phyloP scores from a whole-genome alignment of 2,113 vertebrate genomes.

The Forbesichthys agassizii region DNA sequence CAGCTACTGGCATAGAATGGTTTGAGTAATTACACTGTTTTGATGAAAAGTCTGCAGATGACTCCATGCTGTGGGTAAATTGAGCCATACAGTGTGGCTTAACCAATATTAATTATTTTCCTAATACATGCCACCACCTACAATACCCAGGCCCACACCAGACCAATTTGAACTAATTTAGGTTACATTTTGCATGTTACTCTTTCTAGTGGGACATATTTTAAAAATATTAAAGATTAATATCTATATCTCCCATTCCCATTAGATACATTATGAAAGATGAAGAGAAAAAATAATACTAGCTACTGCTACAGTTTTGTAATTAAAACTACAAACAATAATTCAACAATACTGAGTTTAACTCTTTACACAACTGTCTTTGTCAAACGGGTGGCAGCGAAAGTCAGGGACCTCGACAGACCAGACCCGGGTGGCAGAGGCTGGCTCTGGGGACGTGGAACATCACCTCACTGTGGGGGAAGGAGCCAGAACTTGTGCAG shows the following conservation, averaged over 20 bases:
- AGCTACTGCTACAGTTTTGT: too few relatives aligned
- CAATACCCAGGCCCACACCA: constrained; percentile 1
- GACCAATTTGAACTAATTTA: constrained; percentile 19
- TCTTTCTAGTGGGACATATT: constrained; percentile 14
- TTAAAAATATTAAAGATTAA: constrained; percentile 7
- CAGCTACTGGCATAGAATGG: constrained; percentile 15
- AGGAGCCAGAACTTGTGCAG: too few relatives aligned
- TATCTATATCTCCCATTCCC: constrained; percentile 8
- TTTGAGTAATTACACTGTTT: constrained; percentile 17
- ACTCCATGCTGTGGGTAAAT: constrained; percentile 29
- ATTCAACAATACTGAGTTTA: too few relatives aligned
- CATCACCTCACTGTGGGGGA: too few relatives aligned
- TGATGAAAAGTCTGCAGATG: constrained; percentile 19
- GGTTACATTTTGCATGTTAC: constrained; percentile 15
- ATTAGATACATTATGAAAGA: constrained; percentile 6
- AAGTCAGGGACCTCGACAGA: too few relatives aligned
- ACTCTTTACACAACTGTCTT: too few relatives aligned
- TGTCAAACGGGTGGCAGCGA: too few relatives aligned
- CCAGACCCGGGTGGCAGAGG: too few relatives aligned
- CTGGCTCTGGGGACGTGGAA: too few relatives aligned
- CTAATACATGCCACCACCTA: constrained; percentile 12
- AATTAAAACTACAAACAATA: too few relatives aligned
- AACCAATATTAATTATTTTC: constrained; percentile 49
- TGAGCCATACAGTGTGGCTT: constrained; percentile 20
- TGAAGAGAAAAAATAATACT: constrained; percentile 36